Conservation (phyloP, 2,888 invertebrate genomes). For the Dilophus febrilis region DNA sequence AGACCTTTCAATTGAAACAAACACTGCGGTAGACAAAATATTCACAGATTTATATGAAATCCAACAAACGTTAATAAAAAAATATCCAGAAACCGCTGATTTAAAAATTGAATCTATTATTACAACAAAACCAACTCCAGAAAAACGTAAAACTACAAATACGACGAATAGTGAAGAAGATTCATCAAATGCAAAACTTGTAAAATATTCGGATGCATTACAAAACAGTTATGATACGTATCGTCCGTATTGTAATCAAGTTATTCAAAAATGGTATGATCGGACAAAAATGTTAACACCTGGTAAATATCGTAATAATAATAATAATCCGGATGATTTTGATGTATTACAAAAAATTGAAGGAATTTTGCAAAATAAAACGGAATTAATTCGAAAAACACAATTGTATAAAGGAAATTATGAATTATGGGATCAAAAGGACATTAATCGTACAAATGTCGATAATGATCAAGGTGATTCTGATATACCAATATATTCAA, state of each 20-base stretch:
- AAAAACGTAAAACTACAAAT: slow-evolving; percentile 13
- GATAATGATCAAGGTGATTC: slow-evolving; percentile 25
- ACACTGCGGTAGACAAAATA: slow-evolving; percentile 36
- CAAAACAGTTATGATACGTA: slow-evolving; percentile 40
- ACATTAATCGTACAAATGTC: slow-evolving; percentile 17
- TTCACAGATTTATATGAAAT: slow-evolving; percentile 44
- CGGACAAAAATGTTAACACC: slow-evolving; percentile 61
- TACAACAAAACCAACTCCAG: slow-evolving; percentile 7
- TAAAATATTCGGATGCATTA: slow-evolving; percentile 40
- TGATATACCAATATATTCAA: slow-evolving; percentile 36
- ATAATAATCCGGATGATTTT: slow-evolving; percentile 26
- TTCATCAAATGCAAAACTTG: not conserved
- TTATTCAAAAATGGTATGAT: slow-evolving; percentile 89
- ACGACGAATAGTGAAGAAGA: slow-evolving; percentile 24
- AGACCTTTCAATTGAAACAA: slow-evolving; percentile 34
- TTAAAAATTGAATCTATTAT: slow-evolving; percentile 21
- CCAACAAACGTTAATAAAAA: slow-evolving; percentile 41
- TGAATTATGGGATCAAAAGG: slow-evolving; percentile 35
- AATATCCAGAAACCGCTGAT: slow-evolving; percentile 51
- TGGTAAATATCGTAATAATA: slow-evolving; percentile 35
- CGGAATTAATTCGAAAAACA: slow-evolving; percentile 58
- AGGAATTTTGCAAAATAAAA: slow-evolving; percentile 60
- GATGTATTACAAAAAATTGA: slow-evolving; percentile 56
- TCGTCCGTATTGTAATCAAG: slow-evolving; percentile 51
- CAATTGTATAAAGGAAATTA: slow-evolving; percentile 63